These are phyloP conservation scores for Hirtodrosophila trivittata DNA, from an alignment of 2,888 invertebrate genomes.

Conservation along the genomic window DNA sequence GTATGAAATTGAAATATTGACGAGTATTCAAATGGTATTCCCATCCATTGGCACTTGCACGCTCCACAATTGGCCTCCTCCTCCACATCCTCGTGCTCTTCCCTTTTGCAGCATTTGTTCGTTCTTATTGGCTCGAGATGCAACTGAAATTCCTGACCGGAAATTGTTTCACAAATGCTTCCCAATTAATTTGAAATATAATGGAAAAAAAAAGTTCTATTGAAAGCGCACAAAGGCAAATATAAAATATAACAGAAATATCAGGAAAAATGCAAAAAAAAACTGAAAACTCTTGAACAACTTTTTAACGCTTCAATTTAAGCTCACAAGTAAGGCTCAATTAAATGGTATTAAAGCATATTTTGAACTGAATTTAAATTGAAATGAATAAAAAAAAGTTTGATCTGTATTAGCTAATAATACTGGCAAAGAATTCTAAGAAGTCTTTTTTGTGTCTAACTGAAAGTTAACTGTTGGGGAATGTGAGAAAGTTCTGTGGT, in stretches of 20 bases:
- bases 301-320: slow-evolving; percentile 11
- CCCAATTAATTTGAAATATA: slow-evolving; percentile 71
- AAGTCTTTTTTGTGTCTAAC: neutral
- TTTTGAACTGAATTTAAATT: no score
- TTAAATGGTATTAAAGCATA: slow-evolving; percentile 5
- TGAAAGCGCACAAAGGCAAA: slow-evolving; percentile 1
- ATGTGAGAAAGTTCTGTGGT: slow-evolving; percentile 20
- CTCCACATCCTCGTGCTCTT: neutral
- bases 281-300: slow-evolving; percentile 24
- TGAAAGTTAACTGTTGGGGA: slow-evolving; percentile 1
- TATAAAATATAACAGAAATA: slow-evolving; percentile 6
- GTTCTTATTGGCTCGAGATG: slow-evolving; percentile 44
- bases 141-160: slow-evolving; percentile 71
- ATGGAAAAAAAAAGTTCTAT: slow-evolving; percentile 39
- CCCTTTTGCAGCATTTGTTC: slow-evolving; percentile 1
- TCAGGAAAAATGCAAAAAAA: slow-evolving; percentile 15
- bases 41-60: neutral
- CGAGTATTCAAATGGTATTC: slow-evolving; percentile 40
- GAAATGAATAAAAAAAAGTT: no score
- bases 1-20: slow-evolving; percentile 51
- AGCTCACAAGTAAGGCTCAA: slow-evolving; percentile 8
- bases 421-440: no score
- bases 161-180: slow-evolving; percentile 74
- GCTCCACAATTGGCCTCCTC: neutral
- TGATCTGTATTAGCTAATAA: no score